Evolutionary conservation across 1,140 invertebrate species (phyloP).

Genomic region (Drosophila willistoni): DNA sequence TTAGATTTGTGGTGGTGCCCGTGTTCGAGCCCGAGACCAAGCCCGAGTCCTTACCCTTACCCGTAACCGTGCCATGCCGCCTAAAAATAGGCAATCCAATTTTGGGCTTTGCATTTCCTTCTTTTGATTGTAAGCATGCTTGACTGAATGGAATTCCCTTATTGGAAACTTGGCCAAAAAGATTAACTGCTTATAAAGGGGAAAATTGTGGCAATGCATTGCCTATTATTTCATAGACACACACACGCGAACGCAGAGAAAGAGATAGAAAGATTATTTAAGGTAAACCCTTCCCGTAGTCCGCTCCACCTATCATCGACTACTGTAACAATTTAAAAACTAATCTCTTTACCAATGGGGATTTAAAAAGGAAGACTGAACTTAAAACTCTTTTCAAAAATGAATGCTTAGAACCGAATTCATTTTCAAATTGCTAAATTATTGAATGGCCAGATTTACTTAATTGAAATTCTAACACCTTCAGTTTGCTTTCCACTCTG

Average conservation of each 20-base stretch:
- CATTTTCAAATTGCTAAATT: no score
- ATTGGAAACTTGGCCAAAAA: constrained; percentile 10
- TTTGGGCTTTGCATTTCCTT: constrained; percentile 9
- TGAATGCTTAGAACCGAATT: no score
- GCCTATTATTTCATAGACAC: neutral
- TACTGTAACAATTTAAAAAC: neutral
- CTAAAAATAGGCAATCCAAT: constrained; percentile 14
- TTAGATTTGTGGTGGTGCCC: constrained; percentile 47
- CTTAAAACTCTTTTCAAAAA: no score
- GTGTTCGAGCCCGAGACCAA: neutral
- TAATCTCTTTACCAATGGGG: neutral
- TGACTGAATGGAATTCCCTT: constrained; percentile 6
- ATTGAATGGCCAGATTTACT: no score
- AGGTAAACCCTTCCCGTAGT: neutral
- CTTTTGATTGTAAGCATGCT: constrained; percentile 7
- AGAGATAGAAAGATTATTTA: neutral
- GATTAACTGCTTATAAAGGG: constrained; percentile 7
- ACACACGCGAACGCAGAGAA: neutral
- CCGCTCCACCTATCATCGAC: neutral
- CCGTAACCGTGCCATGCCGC: neutral
- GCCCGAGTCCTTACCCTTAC: no score
- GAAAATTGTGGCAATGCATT: neutral
- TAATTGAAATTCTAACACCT: no score
- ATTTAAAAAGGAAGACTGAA: neutral
- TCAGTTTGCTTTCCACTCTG: neutral